Base-by-base conservation (phyloP, 2,888 invertebrate species). In the Marasmarcha lunaedactyla region DNA sequence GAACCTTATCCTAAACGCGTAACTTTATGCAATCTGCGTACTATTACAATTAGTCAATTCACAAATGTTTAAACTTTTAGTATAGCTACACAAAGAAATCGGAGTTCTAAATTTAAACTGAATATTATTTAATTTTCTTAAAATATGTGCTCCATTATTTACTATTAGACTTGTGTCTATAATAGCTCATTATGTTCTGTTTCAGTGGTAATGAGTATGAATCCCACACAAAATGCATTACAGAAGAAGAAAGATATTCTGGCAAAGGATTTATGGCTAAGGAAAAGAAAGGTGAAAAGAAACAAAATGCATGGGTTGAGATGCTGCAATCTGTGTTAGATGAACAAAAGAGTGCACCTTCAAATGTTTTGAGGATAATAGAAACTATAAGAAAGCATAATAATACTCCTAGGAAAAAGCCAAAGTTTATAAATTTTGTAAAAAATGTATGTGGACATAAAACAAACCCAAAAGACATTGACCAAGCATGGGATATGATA, bases 191-290 rank as follows among this genome's bases (percentile, higher is more conserved):
- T n/a, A n/a, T n/a, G n/a, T 35, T 39, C 36, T 40, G 44, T 85
- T 84, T 54, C 66, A 91, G 93, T 54, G 92, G 89, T 2, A 87
- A 91, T 42, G 90, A 90, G 9, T 95, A 92, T 70, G 87, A 86
- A 34, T 74, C 77, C 1, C 96, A 96, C 63, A 90, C 78, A n/a
- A 92, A 93, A 74, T 97, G 96, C 70, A 85, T 96, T 37, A 88
- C 91, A 0, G 90, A 98, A 77, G 91, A 90, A 15, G 90, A 96
- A 67, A 90, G 95, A 51, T 98, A 98, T 63, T 91, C 94, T 5
- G 94, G 91, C 0, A 93, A 92, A 69, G 90, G 90, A 33, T 93
- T 89, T 60, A 86, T 88, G 14, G 84, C 89, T 2, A 91, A 90
- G 58, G 87, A 88, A 41, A 93, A 93, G 59, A 95, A 94, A 71